phyloP scores from a whole-genome alignment of 2,888 invertebrate genomes.

The Fabriciana adippe region DNA sequence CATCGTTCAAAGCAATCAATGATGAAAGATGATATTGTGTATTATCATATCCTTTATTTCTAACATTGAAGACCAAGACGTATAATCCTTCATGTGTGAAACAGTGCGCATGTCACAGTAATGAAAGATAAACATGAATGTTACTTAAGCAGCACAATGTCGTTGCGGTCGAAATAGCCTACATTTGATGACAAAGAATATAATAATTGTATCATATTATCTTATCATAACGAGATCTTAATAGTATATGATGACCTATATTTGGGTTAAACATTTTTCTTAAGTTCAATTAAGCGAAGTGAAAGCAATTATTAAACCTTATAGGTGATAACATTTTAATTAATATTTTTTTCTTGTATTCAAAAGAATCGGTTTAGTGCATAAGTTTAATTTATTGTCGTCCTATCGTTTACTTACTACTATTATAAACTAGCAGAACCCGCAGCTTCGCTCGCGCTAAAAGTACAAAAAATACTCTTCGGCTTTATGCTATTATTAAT shows the following conservation, averaged over 20 bases:
- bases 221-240: not conserved
- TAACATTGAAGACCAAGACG: constrained; percentile 3
- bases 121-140: constrained; percentile 47
- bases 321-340: not conserved
- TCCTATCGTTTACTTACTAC: too few species aligned
- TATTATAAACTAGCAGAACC: too few species aligned
- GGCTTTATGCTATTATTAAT: too few species aligned
- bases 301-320: not conserved
- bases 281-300: too few species aligned
- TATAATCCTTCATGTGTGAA: constrained; percentile 31
- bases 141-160: constrained; percentile 49
- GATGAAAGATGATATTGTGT: not conserved
- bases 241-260: constrained; percentile 4
- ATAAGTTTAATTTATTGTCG: too few species aligned
- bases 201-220: constrained; percentile 25
- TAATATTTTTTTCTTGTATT: too few species aligned
- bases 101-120: constrained; percentile 49
- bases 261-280: not conserved
- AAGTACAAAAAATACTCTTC: too few species aligned
- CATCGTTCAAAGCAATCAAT: not conserved
- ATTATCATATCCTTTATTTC: not conserved
- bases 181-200: constrained; percentile 27
- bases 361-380: too few species aligned
- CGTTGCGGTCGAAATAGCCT: constrained; percentile 37
- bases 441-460: too few species aligned